Conservation (phyloP, 2,113 vertebrate species). For the Otus sunia region DNA sequence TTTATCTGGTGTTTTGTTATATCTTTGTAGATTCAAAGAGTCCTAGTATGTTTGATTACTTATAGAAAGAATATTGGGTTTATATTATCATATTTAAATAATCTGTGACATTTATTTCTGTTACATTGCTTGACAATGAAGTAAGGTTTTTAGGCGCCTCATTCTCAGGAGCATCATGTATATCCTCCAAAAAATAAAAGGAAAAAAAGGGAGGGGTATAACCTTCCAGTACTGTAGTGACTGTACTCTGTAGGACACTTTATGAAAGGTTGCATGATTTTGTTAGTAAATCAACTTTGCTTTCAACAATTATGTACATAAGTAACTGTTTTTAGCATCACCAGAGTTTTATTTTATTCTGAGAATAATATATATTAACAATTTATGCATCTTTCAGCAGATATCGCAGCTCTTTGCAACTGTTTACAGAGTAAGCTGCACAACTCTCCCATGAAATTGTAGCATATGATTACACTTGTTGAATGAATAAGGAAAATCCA, state of each 20-base stretch:
- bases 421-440: background rate
- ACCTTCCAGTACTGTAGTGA: background rate
- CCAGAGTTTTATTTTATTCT: background rate
- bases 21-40: background rate
- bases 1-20: background rate
- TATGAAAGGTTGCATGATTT: background rate
- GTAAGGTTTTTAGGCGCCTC: background rate
- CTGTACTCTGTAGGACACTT: background rate
- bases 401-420: background rate
- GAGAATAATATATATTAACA: background rate
- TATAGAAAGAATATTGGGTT: background rate
- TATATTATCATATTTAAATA: background rate
- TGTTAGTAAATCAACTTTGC: background rate
- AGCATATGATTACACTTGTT: background rate
- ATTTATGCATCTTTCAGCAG: background rate
- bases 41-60: background rate
- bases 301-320: background rate
- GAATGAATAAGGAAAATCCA: background rate
- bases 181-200: background rate
- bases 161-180: background rate
- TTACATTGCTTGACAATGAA: background rate
- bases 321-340: background rate
- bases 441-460: background rate
- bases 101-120: background rate
- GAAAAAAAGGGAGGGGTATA: background rate